These are phyloP conservation scores for Sialis lutaria DNA, from an alignment of 2,888 invertebrate species.

Conservation along the genomic window DNA sequence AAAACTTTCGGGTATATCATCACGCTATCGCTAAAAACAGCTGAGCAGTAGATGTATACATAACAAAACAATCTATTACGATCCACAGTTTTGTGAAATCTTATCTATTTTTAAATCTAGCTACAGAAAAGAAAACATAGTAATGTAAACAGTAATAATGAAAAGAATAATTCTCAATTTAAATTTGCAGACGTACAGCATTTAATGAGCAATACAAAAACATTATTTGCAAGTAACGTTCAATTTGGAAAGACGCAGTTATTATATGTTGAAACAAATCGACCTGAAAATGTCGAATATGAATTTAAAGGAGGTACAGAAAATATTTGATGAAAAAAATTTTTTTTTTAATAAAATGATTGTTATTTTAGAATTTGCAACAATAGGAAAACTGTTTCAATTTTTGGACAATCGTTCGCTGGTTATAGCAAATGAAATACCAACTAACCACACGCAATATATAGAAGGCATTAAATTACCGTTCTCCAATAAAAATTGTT, in stretches of 20 bases:
- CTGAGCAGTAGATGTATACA: too few species aligned
- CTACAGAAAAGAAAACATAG: too few species aligned
- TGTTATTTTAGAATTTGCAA: neutral
- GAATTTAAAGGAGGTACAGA: neutral
- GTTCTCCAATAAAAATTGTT: conserved; percentile 4
- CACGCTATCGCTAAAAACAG: too few species aligned
- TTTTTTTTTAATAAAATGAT: too few species aligned
- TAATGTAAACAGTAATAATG: too few species aligned
- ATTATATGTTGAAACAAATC: neutral
- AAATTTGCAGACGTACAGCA: neutral
- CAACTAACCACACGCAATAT: conserved; percentile 5
- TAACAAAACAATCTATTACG: too few species aligned
- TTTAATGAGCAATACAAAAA: neutral
- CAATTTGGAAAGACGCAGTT: too few species aligned
- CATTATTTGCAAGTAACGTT: too few species aligned
- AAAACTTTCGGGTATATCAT: too few species aligned
- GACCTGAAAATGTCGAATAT: neutral
- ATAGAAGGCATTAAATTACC: conserved; percentile 4
- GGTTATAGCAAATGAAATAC: neutral
- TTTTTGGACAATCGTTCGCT: neutral
- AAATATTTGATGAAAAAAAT: neutral
- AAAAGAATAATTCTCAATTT: too few species aligned
- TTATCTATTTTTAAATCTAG: too few species aligned
- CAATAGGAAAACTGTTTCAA: neutral
- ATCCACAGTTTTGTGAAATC: too few species aligned